Conservation (phyloP, 1,140 invertebrate genomes). For the Vanessa atalanta region DNA sequence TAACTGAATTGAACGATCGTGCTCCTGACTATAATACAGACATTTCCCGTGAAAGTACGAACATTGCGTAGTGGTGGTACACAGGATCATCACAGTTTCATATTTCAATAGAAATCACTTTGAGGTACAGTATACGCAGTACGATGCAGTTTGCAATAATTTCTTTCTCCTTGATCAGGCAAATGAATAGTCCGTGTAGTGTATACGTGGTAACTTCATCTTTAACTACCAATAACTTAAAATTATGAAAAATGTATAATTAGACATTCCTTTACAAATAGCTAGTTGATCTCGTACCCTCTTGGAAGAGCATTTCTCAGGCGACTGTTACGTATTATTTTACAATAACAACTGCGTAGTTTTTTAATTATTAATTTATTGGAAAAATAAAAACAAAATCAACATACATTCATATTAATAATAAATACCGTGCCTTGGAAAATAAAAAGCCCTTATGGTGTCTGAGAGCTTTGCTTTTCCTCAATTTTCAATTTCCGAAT, state of each 20-base stretch:
- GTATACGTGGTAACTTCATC: slow-evolving; percentile 46
- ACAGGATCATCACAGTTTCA: slow-evolving; percentile 48
- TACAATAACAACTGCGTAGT: neutral
- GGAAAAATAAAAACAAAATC: neutral
- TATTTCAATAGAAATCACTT: slow-evolving; percentile 58
- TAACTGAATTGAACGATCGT: slow-evolving; percentile 44
- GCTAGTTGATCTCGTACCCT: neutral
- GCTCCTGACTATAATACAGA: slow-evolving; percentile 45
- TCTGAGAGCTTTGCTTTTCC: too few species aligned
- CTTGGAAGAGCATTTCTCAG: neutral
- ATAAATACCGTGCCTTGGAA: too few species aligned
- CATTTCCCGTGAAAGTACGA: slow-evolving; percentile 61
- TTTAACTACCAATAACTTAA: neutral
- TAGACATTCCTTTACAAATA: neutral
- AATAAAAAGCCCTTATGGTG: too few species aligned
- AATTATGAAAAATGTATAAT: neutral
- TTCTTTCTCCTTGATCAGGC: slow-evolving; percentile 42
- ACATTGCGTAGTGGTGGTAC: slow-evolving; percentile 48
- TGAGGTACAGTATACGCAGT: slow-evolving; percentile 58
- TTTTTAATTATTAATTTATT: neutral
- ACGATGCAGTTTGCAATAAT: slow-evolving; percentile 45
- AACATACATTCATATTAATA: neutral
- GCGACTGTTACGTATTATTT: neutral
- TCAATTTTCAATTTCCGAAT: too few species aligned
- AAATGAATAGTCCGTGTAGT: slow-evolving; percentile 46